Evolutionary conservation across 2,888 invertebrate species (phyloP).

Genomic region (Germaria angustata): DNA sequence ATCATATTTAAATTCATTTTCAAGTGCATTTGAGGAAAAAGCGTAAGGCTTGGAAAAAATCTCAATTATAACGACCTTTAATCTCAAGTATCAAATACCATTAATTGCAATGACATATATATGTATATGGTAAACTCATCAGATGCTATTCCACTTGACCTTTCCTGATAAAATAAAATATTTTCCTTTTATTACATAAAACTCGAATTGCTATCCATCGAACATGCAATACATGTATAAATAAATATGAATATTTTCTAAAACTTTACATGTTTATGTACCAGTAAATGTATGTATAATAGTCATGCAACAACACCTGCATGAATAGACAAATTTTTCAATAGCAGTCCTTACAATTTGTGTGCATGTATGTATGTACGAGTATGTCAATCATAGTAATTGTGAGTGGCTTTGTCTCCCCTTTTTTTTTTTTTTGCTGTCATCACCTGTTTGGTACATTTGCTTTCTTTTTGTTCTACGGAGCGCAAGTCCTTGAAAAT

Average conservation of each 20-base stretch:
- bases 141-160: background rate
- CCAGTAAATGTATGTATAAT: too few relatives aligned
- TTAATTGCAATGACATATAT: background rate
- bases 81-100: background rate
- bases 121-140: background rate
- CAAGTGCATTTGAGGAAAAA: too few relatives aligned
- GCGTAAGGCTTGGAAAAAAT: background rate
- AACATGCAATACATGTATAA: background rate
- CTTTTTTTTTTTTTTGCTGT: slow-evolving; percentile 14
- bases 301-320: slow-evolving; percentile 1
- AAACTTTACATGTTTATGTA: background rate
- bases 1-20: too few relatives aligned
- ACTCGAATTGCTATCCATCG: background rate
- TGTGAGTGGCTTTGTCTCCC: slow-evolving; percentile 7
- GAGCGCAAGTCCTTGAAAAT: slow-evolving; percentile 13
- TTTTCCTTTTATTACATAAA: background rate
- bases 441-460: slow-evolving; percentile 26
- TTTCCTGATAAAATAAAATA: background rate
- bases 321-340: background rate
- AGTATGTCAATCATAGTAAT: background rate
- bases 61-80: background rate
- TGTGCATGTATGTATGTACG: background rate
- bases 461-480: slow-evolving; percentile 8
- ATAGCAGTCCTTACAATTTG: background rate
- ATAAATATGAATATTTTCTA: background rate